phyloP scores from a whole-genome alignment of 1,140 invertebrate species.

The Acromyrmex echinatior region DNA sequence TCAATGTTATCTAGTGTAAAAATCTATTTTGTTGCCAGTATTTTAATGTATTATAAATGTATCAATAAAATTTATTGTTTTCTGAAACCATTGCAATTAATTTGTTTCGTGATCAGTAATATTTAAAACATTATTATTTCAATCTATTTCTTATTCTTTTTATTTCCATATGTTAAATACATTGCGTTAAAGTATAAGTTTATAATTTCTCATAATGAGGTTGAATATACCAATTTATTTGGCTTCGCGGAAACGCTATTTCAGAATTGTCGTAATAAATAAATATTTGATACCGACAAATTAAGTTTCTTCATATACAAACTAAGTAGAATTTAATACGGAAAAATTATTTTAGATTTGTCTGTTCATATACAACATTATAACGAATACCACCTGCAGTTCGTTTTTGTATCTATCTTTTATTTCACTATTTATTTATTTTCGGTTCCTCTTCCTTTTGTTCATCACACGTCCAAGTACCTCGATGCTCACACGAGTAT shows the following conservation, averaged over 20 bases:
- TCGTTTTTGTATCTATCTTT: conserved; percentile 4
- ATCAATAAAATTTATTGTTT: background rate
- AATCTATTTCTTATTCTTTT: conserved; percentile 1
- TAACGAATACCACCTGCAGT: background rate
- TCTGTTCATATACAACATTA: background rate
- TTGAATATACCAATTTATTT: background rate
- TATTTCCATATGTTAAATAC: no score
- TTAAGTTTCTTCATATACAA: conserved; percentile 5
- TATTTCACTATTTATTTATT: conserved; percentile 61
- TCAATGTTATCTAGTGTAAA: background rate
- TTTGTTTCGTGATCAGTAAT: background rate
- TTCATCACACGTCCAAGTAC: conserved; percentile 37
- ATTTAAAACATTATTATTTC: background rate
- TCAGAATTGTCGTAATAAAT: background rate
- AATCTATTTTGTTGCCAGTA: background rate
- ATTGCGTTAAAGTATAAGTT: background rate
- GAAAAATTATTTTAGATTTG: conserved; percentile 19
- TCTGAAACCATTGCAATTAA: background rate
- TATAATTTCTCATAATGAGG: background rate
- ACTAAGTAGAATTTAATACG: background rate
- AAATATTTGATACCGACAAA: background rate
- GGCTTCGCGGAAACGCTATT: background rate
- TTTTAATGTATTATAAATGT: background rate
- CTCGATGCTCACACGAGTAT: conserved; percentile 24
- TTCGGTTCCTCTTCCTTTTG: conserved; percentile 57